phyloP scores from a whole-genome alignment of 1,140 invertebrate species.

The Eupristina koningsbergeri region DNA sequence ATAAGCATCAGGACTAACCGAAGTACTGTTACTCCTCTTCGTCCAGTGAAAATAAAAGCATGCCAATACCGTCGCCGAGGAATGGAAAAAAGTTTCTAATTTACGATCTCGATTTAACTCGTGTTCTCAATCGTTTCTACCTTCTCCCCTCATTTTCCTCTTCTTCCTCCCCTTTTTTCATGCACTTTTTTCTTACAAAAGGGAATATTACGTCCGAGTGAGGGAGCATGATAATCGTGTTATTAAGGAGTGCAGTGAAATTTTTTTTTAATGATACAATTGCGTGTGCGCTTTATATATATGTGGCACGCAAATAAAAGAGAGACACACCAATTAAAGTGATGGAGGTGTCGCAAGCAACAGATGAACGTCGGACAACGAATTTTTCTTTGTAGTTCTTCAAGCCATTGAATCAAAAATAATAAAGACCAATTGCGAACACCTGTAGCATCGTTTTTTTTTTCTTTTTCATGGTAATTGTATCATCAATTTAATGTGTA shows the following conservation, averaged over 20 bases:
- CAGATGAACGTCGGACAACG: conserved; percentile 13
- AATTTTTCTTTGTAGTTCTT: neutral
- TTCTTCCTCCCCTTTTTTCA: neutral
- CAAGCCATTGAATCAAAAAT: conserved; percentile 3
- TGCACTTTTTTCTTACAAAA: neutral
- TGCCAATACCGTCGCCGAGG: neutral
- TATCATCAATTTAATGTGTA: no score
- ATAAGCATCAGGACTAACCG: neutral
- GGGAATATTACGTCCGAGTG: neutral
- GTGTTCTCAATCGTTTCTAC: neutral
- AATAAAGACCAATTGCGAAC: conserved; percentile 1
- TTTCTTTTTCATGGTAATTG: no score
- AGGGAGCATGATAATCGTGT: neutral
- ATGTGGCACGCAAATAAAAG: neutral
- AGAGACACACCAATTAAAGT: neutral
- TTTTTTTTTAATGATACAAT: conserved; percentile 16
- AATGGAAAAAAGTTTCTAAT: neutral
- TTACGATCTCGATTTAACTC: conserved; percentile 30
- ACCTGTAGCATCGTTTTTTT: neutral
- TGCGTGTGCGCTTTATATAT: neutral
- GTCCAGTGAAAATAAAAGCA: neutral
- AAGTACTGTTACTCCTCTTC: conserved; percentile 1
- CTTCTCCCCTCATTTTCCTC: neutral
- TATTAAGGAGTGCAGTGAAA: neutral
- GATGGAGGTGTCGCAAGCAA: neutral